Conservation (phyloP, 92 coral and sea anemone genomes). For the Hydrozoanthus gracilis region DNA sequence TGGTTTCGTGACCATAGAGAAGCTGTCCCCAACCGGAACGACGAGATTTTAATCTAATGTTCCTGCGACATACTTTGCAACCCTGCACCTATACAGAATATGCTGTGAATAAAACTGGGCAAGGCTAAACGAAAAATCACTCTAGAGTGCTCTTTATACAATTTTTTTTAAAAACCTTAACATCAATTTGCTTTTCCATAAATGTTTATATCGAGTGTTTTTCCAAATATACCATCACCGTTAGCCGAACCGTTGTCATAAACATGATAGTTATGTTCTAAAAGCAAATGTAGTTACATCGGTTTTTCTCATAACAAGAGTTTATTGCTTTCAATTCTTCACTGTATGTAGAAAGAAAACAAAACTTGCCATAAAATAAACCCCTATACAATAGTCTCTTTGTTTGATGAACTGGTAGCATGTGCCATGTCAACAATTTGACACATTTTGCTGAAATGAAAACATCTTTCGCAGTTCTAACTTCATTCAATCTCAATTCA, state of each 20-base stretch:
- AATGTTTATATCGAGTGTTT: not conserved
- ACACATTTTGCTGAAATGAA: constrained; percentile 25
- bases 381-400: constrained; percentile 19
- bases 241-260: not conserved
- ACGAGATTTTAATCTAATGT: constrained; percentile 10
- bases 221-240: not conserved
- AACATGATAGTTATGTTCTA: constrained; percentile 6
- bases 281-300: constrained; percentile 12
- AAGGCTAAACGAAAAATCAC: too few species aligned
- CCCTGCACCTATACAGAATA: not conserved
- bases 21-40: constrained; percentile 7
- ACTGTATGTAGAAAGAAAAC: constrained; percentile 16
- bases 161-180: not conserved
- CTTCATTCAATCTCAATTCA: constrained; percentile 5
- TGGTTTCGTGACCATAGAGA: constrained; percentile 39
- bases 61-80: not conserved
- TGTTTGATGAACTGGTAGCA: constrained; percentile 40
- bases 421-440: constrained; percentile 46
- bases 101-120: not conserved
- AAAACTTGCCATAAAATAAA: constrained; percentile 12
- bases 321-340: not conserved
- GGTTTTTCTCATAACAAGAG: constrained; percentile 21
- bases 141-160: too few species aligned
- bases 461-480: constrained; percentile 10
- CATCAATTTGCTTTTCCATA: not conserved